Evolutionary conservation across 2,113 vertebrate genomes (phyloP).

Genomic region (Bujurquina vittata): DNA sequence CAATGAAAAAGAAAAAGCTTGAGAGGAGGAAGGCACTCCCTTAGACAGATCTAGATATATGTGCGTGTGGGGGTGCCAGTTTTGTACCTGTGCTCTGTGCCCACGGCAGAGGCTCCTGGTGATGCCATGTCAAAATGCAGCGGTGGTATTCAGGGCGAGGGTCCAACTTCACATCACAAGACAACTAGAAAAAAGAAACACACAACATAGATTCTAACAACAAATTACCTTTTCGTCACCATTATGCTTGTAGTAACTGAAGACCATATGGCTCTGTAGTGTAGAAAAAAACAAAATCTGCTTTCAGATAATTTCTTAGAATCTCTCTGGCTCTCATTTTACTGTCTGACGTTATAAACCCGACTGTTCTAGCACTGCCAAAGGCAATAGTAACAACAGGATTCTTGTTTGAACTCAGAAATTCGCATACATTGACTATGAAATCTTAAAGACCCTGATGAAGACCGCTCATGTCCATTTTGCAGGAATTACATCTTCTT

Average conservation of each 20-base stretch:
- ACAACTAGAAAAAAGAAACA: conserved; percentile 84
- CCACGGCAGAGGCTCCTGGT: conserved; percentile 99
- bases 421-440: not conserved
- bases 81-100: conserved; percentile 98
- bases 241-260: not conserved
- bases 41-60: too few species aligned
- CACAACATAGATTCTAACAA: not conserved
- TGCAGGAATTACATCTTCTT: too few species aligned
- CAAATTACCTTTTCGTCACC: not conserved
- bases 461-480: not conserved
- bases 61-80: not conserved
- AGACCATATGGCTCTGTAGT: not conserved
- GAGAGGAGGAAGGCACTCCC: too few species aligned
- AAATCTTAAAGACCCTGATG: not conserved
- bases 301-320: not conserved
- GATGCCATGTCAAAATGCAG: conserved; percentile 99
- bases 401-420: not conserved
- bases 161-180: conserved; percentile 98
- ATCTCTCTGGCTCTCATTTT: not conserved
- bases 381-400: not conserved
- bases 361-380: not conserved
- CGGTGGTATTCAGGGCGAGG: conserved; percentile 99
- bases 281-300: not conserved
- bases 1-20: too few species aligned
- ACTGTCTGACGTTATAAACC: not conserved